Base-by-base conservation (phyloP, 2,113 vertebrate genomes). In the Limanda limanda region DNA sequence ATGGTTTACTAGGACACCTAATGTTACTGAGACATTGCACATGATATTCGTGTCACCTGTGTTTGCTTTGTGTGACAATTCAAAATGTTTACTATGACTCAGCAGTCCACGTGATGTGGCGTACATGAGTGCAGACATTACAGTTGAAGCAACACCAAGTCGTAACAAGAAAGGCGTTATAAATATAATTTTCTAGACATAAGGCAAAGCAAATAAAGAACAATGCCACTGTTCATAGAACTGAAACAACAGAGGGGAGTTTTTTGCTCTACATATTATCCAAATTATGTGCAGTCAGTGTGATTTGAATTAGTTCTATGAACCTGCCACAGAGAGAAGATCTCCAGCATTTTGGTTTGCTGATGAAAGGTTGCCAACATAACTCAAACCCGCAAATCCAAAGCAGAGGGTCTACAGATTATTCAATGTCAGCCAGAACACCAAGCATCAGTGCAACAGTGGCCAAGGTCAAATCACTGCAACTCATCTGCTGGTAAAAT, bases 391-490 rank as follows among this genome's bases (percentile, higher is more conserved):
- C 6, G 3, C 47, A 17, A 51, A 51, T 18, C 18, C 47, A 15
- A 18, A 51, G 47, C 6, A 5, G 47, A 17, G 4, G 18, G 47
- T 51, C 17, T 42, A 51, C 17, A 51, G 47, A 51, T 6, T 17
- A 51, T 5, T 51, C 47, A 51, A 18, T 42, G 17, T 17, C 47
- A 18, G 40, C 47, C 47, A 51, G 47, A 51, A 51, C 18, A 51
- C 47, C 47, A 20, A 51, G 47, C 18, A 51, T 51, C 47, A 51
- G 47, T 27, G 27, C 15, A 42, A 31, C 23, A 11, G 25, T 58
- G 70, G 25, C 42, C 27, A 54, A 66, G 27, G 55, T 65, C 40
- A 12, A 20, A 45, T 56, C 65, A 63, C 51, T 56, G 21, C 27
- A 58, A 17, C 47, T 51, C 47, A 20, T 52, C 27, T 64, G 59